Percentiles rank a stretch among this genome's conserved stretches.
phyloP scores from a whole-genome alignment of 2,888 invertebrate species.

The Scrobipalpa costella region DNA sequence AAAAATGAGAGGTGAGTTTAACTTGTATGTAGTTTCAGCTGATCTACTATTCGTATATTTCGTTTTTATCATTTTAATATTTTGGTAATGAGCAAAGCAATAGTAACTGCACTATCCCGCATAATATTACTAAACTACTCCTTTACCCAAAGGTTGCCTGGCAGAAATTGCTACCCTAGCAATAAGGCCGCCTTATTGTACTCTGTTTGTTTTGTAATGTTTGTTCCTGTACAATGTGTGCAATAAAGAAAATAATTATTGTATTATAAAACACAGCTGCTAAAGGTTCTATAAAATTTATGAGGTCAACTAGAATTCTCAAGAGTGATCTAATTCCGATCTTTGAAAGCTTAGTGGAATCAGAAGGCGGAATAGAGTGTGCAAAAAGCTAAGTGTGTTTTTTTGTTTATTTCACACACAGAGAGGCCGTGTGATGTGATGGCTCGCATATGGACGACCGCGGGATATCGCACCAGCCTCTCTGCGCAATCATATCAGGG shows the following conservation, averaged over 20 bases:
- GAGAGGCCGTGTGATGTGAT: conserved; percentile 44
- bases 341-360: not conserved
- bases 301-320: not conserved
- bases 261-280: not conserved
- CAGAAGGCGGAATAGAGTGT: conserved; percentile 36
- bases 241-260: no score
- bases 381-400: conserved; percentile 59
- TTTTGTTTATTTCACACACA: conserved; percentile 61
- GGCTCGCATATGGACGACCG: conserved; percentile 63
- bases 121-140: no score
- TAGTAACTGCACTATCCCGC: no score
- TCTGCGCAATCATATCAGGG: conserved; percentile 74
- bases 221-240: no score
- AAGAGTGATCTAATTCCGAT: not conserved
- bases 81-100: no score
- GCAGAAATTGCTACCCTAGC: no score
- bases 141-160: no score
- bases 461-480: conserved; percentile 55
- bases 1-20: not conserved
- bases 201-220: no score
- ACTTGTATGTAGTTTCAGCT: not conserved
- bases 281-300: not conserved
- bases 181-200: no score
- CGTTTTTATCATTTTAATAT: no score
- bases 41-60: not conserved